Conservation (phyloP, 2,888 invertebrate species). For the Nymphalis c-album region DNA sequence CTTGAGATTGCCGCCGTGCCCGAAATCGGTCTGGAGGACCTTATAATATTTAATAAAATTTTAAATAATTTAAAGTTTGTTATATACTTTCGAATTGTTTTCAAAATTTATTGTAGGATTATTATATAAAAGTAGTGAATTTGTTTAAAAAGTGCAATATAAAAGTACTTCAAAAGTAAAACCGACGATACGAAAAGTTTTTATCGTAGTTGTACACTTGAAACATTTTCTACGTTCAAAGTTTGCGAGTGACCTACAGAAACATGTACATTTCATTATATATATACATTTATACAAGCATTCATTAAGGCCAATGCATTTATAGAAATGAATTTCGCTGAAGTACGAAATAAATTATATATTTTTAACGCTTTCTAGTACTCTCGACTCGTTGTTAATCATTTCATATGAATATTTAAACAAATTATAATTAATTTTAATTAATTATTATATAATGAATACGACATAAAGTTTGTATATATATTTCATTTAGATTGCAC, state of each 20-base stretch:
- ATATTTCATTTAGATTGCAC: no score
- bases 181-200: background rate
- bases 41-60: no score
- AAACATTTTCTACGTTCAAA: constrained; percentile 13
- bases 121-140: background rate
- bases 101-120: background rate
- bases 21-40: no score
- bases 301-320: constrained; percentile 35
- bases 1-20: no score
- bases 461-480: no score
- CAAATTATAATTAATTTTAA: constrained; percentile 5
- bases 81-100: background rate
- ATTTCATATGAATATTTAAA: constrained; percentile 16
- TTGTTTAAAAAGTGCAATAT: background rate
- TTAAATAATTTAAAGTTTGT: no score
- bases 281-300: constrained; percentile 25
- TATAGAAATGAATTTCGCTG: constrained; percentile 32
- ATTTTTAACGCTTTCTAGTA: constrained; percentile 27
- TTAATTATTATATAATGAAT: background rate
- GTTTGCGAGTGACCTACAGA: constrained; percentile 35
- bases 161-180: background rate
- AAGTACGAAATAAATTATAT: constrained; percentile 30
- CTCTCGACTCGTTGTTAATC: constrained; percentile 6
- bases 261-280: constrained; percentile 33
- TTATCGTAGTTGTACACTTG: constrained; percentile 13